A percentile compares a stretch with the other conserved stretches of the same genome.
Conservation (phyloP, 2,113 vertebrate species). For the Pedionomus torquatus region DNA sequence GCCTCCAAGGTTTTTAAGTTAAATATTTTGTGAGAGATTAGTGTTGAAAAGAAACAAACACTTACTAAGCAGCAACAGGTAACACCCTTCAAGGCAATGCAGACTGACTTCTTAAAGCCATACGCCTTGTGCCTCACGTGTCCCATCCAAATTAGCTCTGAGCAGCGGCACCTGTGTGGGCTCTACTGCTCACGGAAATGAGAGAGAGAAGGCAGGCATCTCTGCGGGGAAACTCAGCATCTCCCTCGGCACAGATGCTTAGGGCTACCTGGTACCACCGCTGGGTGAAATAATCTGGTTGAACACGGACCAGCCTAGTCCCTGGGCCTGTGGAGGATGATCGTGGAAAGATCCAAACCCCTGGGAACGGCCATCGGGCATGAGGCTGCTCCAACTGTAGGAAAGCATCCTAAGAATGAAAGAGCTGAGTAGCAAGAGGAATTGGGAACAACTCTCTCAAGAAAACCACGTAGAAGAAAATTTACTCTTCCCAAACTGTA, state of each 20-base stretch:
- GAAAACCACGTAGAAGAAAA: neutral
- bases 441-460: neutral
- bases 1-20: neutral
- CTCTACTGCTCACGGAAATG: neutral
- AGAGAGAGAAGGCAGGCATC: neutral
- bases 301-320: neutral
- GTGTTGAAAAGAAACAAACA: constrained; percentile 30
- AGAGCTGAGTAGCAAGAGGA: neutral
- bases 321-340: neutral
- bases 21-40: constrained; percentile 22
- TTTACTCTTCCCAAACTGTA: neutral
- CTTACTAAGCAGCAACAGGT: constrained; percentile 6
- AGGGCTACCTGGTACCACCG: neutral
- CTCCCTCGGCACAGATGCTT: neutral
- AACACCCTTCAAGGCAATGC: neutral
- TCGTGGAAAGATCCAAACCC: neutral
- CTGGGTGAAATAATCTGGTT: neutral
- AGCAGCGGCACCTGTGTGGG: neutral
- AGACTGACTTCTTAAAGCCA: neutral
- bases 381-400: neutral
- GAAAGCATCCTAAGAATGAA: neutral
- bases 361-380: neutral
- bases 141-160: neutral
- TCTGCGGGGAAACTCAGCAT: neutral
- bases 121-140: neutral